Percentiles rank a stretch among this genome's conserved stretches.
Evolutionary conservation across 1,140 invertebrate genomes (phyloP).

Genomic region (Oryzaephilus surinamensis): DNA sequence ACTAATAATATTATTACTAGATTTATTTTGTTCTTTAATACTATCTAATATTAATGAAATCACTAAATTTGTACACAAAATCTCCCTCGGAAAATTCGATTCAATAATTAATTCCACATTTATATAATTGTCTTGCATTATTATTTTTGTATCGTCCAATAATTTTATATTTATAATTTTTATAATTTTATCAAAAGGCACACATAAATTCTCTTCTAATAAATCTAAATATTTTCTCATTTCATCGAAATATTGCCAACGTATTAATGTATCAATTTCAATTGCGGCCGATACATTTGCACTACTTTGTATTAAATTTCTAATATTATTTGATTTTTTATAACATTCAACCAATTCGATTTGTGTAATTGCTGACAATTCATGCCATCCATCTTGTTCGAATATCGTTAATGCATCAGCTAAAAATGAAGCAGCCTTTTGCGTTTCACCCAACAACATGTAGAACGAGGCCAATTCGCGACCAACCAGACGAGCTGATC

Average conservation of each 20-base stretch:
- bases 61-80: conserved; percentile 42
- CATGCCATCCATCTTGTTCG: conserved; percentile 74
- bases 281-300: conserved; percentile 63
- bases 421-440: conserved; percentile 82
- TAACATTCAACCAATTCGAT: conserved; percentile 80
- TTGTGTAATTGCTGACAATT: conserved; percentile 69
- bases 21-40: conserved; percentile 18
- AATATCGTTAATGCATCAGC: conserved; percentile 78
- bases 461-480: conserved; percentile 85
- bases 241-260: conserved; percentile 65
- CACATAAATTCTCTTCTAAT: conserved; percentile 31
- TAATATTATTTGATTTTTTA: conserved; percentile 60
- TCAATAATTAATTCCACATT: conserved; percentile 45
- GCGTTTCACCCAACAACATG: conserved; percentile 70
- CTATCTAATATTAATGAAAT: conserved; percentile 42
- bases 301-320: conserved; percentile 63
- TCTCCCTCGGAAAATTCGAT: conserved; percentile 47
- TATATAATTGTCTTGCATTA: conserved; percentile 48
- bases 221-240: conserved; percentile 57
- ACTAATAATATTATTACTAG: no score
- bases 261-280: conserved; percentile 59
- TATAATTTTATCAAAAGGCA: conserved; percentile 38
- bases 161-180: conserved; percentile 40
- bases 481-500: conserved; percentile 79
- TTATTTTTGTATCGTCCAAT: conserved; percentile 34